Evolutionary conservation across 37 sponge, comb jelly and placozoan species (phyloP).

Genomic region (Theonella swinhoei): DNA sequence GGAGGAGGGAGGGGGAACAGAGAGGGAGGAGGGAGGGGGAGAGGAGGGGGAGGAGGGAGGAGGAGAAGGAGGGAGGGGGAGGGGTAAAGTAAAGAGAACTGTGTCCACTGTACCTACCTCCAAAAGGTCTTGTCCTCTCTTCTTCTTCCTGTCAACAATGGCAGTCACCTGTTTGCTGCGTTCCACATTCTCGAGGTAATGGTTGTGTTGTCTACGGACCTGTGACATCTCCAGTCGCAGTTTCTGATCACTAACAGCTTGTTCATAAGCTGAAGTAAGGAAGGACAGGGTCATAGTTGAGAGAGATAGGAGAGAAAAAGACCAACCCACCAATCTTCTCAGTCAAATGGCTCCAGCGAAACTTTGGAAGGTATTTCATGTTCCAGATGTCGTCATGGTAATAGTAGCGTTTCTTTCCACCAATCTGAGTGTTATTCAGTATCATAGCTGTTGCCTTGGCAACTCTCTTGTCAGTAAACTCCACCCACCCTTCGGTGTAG

Average conservation of each 20-base stretch:
- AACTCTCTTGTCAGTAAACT: slow-evolving; percentile 85
- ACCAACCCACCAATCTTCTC: slow-evolving; percentile 82
- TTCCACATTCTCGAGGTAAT: slow-evolving; percentile 83
- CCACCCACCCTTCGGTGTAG: slow-evolving; percentile 97
- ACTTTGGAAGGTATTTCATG: slow-evolving; percentile 93
- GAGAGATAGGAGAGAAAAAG: neutral
- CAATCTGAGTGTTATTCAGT: slow-evolving; percentile 85
- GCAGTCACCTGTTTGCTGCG: slow-evolving; percentile 75
- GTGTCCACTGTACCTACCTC: no score
- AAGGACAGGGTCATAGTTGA: neutral
- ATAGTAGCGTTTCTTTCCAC: slow-evolving; percentile 87
- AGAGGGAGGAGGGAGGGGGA: no score
- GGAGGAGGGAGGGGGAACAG: no score
- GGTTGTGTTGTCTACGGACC: slow-evolving; percentile 80
- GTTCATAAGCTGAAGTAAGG: slow-evolving; percentile 71
- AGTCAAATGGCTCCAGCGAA: slow-evolving; percentile 94
- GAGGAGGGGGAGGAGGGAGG: no score
- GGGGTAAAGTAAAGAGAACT: no score
- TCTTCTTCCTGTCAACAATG: slow-evolving; percentile 82
- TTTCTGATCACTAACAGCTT: slow-evolving; percentile 85
- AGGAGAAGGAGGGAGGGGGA: no score
- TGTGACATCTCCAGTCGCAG: slow-evolving; percentile 88
- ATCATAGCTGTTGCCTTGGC: slow-evolving; percentile 85
- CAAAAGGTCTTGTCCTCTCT: slow-evolving; percentile 17
- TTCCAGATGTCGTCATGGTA: slow-evolving; percentile 98